phyloP scores from a whole-genome alignment of 2,797 vertebrate genomes.

The Malurus splendens region DNA sequence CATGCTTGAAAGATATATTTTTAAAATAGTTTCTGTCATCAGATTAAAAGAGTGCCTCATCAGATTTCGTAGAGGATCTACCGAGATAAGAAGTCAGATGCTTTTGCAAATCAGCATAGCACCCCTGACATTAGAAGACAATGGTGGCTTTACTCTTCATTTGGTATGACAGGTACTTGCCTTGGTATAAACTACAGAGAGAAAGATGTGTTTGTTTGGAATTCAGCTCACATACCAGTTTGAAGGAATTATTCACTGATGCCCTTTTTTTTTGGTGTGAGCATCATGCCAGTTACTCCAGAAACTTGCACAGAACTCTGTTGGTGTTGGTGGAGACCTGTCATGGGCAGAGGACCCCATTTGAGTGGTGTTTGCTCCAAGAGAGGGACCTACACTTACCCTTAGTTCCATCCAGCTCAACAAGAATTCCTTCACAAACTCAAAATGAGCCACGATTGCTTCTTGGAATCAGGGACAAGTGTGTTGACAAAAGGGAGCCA shows the following conservation, averaged over 20 bases:
- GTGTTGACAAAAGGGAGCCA: not conserved
- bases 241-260: not conserved
- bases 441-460: not conserved
- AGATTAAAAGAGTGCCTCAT: not conserved
- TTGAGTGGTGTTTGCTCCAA: not conserved
- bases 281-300: not conserved
- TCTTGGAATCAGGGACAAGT: not conserved
- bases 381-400: rapidly evolving
- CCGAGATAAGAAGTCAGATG: not conserved
- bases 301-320: rapidly evolving
- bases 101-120: not conserved
- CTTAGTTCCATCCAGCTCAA: not conserved
- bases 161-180: rapidly evolving
- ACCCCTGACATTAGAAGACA: not conserved
- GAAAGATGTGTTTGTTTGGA: not conserved
- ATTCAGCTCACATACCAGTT: not conserved
- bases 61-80: not conserved
- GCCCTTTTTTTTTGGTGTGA: not conserved
- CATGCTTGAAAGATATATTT: rapidly evolving
- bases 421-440: not conserved
- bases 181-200: not conserved
- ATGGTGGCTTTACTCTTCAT: not conserved
- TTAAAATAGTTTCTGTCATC: not conserved
- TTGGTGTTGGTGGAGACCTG: not conserved
- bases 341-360: not conserved